phyloP scores from a whole-genome alignment of 1,140 invertebrate genomes.

The Subanguina moxae region DNA sequence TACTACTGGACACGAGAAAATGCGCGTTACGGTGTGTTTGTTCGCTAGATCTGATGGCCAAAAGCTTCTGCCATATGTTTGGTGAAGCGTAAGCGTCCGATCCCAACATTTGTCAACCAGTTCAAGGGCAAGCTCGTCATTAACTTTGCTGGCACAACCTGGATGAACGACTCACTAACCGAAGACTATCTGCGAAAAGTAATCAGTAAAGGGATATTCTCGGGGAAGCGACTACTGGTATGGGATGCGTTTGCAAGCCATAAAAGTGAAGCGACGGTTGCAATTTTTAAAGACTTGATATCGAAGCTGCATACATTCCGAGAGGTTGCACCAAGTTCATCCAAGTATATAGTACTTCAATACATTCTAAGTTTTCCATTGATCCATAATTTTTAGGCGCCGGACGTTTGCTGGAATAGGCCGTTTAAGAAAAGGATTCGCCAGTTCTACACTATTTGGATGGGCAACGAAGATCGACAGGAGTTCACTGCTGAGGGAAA shows the following conservation, averaged over 20 bases:
- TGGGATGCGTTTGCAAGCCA: conserved; percentile 11
- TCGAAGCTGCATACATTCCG: not conserved
- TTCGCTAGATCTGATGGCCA: conserved; percentile 1
- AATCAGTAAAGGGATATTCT: not conserved
- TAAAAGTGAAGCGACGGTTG: not conserved
- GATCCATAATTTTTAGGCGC: conserved; percentile 13
- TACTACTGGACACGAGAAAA: conserved; percentile 16
- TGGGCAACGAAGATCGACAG: conserved; percentile 2
- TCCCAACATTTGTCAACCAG: not conserved
- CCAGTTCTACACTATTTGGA: conserved; percentile 7
- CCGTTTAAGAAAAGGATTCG: conserved; percentile 15
- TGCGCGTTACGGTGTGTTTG: conserved; percentile 3
- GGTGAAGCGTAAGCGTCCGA: not conserved
- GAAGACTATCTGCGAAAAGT: not conserved
- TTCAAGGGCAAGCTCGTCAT: conserved; percentile 13
- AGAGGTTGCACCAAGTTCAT: conserved; percentile 6
- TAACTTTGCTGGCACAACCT: not conserved
- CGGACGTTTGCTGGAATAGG: conserved; percentile 17
- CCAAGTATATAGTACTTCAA: too few relatives aligned
- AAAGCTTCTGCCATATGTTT: conserved; percentile 7
- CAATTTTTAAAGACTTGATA: not conserved
- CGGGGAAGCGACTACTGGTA: conserved; percentile 8
- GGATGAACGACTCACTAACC: conserved; percentile 3
- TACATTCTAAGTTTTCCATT: not conserved
- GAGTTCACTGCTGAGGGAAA: conserved; percentile 13